Percentiles rank a stretch among this genome's conserved stretches.
phyloP scores from a whole-genome alignment of 2,888 invertebrate species.

The Scaptodrosophila latifasciaeformis region DNA sequence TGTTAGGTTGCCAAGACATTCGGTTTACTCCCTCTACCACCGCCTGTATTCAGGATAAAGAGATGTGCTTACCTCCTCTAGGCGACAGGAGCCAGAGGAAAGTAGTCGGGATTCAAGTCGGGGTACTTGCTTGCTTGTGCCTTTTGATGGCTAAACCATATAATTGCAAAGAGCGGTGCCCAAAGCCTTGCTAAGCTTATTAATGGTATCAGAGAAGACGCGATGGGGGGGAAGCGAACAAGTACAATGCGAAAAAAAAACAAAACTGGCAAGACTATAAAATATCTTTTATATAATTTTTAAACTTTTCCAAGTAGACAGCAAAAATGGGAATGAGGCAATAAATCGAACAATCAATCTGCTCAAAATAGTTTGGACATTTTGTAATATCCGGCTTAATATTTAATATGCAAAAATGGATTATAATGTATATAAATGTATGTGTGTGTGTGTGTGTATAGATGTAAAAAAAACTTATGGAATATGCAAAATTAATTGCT shows the following conservation, averaged over 20 bases:
- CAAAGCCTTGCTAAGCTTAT: slow-evolving; percentile 17
- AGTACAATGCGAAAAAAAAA: not conserved
- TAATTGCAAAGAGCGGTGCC: slow-evolving; percentile 13
- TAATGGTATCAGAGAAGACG: not conserved
- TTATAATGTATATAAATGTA: slow-evolving; percentile 19
- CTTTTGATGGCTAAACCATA: slow-evolving; percentile 4
- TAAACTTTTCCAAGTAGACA: slow-evolving; percentile 8
- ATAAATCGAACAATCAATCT: slow-evolving; percentile 2
- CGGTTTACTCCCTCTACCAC: not conserved
- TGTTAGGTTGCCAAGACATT: not conserved
- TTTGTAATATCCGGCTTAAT: slow-evolving; percentile 62
- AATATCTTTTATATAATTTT: no score
- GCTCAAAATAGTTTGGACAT: slow-evolving; percentile 29
- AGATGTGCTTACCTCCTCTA: not conserved
- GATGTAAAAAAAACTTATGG: slow-evolving; percentile 9
- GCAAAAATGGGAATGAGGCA: not conserved
- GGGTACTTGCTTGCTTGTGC: not conserved
- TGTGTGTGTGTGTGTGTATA: no score
- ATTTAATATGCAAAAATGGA: slow-evolving; percentile 55
- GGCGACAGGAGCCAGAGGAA: not conserved
- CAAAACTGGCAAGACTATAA: not conserved
- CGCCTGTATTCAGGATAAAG: not conserved
- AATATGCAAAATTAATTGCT: slow-evolving; percentile 25
- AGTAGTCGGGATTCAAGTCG: no score
- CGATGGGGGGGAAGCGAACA: no score